Evolutionary conservation across 1,140 invertebrate genomes (phyloP), one percentile per base, ranked within the genome.

Genomic region (Littorina saxatilis): DNA sequence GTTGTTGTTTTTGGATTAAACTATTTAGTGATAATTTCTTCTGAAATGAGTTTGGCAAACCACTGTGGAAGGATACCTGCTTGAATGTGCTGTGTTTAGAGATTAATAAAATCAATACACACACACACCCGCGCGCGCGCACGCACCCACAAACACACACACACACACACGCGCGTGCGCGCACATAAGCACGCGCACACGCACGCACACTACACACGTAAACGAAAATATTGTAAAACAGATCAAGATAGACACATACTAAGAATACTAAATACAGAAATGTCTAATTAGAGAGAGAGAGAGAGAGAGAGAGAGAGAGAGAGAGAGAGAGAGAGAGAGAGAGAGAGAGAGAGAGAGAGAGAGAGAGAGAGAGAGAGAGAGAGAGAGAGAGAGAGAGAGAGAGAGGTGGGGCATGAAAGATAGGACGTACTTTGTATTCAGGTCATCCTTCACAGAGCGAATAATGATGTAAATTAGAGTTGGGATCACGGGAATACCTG

Each of bases 401-500:
- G 55, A 58, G n/a, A 27, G 55, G 9, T 11, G 47, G 47, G 20
- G 47, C 47, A 50, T n/a, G n/a, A 50, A 50, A 9, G 47, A 4
- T 13, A 72, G 27, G 35, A 50, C 43, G 27, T 9, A 52, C 73
- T n/a, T 11, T 15, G 52, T 75, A 17, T 75, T 75, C 29, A 75
- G 43, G 2, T 77, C 52, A 2, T 29, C 27, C 29, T 20, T 27
- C 4, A 68, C 70, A 5, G 80, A 81, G 1, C 80, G 40, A n/a
- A 83, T 68, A 15, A 78, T 76, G 15, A 77, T 68, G 61, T 83
- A 83, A 1, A 77, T 79, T 1, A 79, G 50, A 5, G 80, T 43
- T 39, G 84, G 82, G 9, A 85, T 68, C 84, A 75, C 81, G 2
- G 84, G 68, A 11, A 39, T 39, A 23, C 35, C 66, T 68, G 66